Percentiles rank a stretch among this genome's conserved stretches.
These are phyloP conservation scores for Eupithecia abbreviata DNA, from an alignment of 2,888 invertebrate species.

Conservation along the genomic window DNA sequence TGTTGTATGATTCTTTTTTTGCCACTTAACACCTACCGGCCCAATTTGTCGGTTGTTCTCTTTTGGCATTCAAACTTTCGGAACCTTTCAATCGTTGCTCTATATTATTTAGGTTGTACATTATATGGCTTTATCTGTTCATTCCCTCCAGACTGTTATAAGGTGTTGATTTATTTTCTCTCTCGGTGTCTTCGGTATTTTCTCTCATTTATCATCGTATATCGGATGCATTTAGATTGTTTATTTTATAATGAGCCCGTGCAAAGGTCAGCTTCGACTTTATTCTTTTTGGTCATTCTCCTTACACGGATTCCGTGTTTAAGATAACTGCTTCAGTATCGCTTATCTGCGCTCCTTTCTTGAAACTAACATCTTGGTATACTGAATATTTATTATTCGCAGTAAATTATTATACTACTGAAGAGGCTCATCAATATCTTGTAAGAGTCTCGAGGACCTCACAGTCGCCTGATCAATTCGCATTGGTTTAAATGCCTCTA, in stretches of 20 bases:
- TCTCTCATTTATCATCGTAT: slow-evolving; percentile 62
- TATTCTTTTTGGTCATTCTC: slow-evolving; percentile 40
- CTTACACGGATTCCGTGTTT: slow-evolving; percentile 42
- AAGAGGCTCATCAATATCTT: slow-evolving; percentile 35
- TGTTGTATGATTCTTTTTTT: slow-evolving; percentile 68
- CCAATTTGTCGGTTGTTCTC: slow-evolving; percentile 69
- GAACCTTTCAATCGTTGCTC: slow-evolving; percentile 40
- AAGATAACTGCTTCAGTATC: slow-evolving; percentile 42
- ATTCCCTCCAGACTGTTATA: slow-evolving; percentile 40
- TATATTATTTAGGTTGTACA: slow-evolving; percentile 44
- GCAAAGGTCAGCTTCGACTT: slow-evolving; percentile 45
- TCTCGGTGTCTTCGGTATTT: slow-evolving; percentile 46
- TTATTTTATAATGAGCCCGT: slow-evolving; percentile 61
- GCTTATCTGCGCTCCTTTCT: slow-evolving; percentile 29
- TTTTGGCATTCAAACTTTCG: slow-evolving; percentile 58
- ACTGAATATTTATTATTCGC: slow-evolving; percentile 1
- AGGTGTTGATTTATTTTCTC: slow-evolving; percentile 57
- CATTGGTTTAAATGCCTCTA: slow-evolving; percentile 71
- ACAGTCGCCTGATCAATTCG: slow-evolving; percentile 68
- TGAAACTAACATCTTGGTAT: slow-evolving; percentile 9
- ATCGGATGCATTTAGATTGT: slow-evolving; percentile 61
- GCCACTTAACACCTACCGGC: slow-evolving; percentile 75
- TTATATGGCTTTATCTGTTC: slow-evolving; percentile 44
- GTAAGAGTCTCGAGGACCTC: slow-evolving; percentile 57
- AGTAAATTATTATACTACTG: not conserved